Percentiles rank a stretch among this genome's conserved stretches.
These are phyloP conservation scores for Hydrozoanthus tunicans DNA, from an alignment of 64 coral and sea anemone genomes.

Conservation along the genomic window DNA sequence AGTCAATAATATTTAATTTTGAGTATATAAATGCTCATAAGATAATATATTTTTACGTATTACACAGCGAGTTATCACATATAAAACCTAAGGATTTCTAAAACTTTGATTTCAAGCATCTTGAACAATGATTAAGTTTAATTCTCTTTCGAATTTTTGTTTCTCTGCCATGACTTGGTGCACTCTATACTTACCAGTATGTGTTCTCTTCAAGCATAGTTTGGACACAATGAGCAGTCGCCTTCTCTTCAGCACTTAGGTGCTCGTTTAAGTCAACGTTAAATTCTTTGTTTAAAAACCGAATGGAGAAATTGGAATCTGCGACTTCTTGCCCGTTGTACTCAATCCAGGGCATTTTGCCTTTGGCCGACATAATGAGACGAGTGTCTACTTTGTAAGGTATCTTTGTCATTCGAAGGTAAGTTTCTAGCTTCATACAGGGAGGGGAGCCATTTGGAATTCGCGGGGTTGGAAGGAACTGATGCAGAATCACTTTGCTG, in stretches of 20 bases:
- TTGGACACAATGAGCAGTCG: slow-evolving; percentile 4
- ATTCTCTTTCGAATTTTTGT: not conserved
- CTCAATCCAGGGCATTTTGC: slow-evolving; percentile 1
- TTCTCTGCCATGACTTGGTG: not conserved
- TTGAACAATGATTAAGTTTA: too few relatives aligned
- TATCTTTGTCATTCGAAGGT: slow-evolving; percentile 10
- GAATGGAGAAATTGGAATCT: not conserved
- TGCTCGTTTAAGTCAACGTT: not conserved
- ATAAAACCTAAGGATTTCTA: too few relatives aligned
- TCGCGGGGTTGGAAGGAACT: not conserved
- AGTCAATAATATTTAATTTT: too few relatives aligned
- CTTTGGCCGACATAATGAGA: not conserved
- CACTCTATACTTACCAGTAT: not conserved
- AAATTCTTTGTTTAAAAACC: not conserved
- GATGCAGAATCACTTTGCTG: not conserved
- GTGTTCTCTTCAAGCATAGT: slow-evolving; percentile 11
- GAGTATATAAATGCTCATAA: too few relatives aligned
- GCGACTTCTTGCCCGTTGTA: not conserved
- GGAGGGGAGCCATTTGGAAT: not conserved
- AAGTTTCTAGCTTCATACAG: slow-evolving; percentile 19
- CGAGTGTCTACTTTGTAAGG: not conserved
- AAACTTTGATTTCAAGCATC: too few relatives aligned
- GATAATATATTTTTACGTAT: too few relatives aligned
- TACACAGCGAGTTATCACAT: too few relatives aligned
- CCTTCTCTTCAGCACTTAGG: not conserved